Base-by-base conservation (phyloP, 2,888 invertebrate species). In the Synanthedon myopaeformis region DNA sequence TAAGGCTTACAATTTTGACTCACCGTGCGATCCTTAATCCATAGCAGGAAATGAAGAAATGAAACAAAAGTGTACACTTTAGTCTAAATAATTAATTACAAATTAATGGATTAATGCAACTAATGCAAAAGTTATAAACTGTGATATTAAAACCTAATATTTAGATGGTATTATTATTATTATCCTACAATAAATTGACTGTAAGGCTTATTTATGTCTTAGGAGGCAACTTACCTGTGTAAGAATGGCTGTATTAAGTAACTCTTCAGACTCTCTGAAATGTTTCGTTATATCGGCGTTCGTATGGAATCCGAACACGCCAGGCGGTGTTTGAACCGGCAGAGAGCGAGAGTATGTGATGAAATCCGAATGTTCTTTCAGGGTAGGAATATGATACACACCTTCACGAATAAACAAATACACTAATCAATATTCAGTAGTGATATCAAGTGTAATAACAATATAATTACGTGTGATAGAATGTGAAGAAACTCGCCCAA, bases 211-310 rank as follows among this genome's bases (percentile, higher is more conserved):
- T 4, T 17, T 14, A n/a, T 4, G 23, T 23, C 5, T 23, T 51
- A 28, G 4, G 12, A 8, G 1, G n/a, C 41, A 35, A n/a, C 10
- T 41, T 60, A 94, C 95, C 92, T 96, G 95, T 12, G 95, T 95
- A 5, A 93, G 77, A 54, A 95, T 78, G 12, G 92, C 91, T 13
- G 92, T 95, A 55, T 87, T 79, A 55, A 97, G 91, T 54, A 98
- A 72, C 57, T 93, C 89, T 63, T 91, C 90, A 0, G 96, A 94
- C 73, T 97, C 97, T 64, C 94, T 92, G 76, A 96, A 93, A 76
- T 97, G 96, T 74, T 96, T 96, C 67, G 95, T 93, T 66, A 97
- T 96, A 69, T 97, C 96, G 0, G 96, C 97, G 82, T 97, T 97
- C 56, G 94, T 91, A 76, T 97, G 93, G 90, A 97, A 94, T 11